These are phyloP conservation scores for Phyllotreta striolata DNA, from an alignment of 2,888 invertebrate species.

Conservation along the genomic window DNA sequence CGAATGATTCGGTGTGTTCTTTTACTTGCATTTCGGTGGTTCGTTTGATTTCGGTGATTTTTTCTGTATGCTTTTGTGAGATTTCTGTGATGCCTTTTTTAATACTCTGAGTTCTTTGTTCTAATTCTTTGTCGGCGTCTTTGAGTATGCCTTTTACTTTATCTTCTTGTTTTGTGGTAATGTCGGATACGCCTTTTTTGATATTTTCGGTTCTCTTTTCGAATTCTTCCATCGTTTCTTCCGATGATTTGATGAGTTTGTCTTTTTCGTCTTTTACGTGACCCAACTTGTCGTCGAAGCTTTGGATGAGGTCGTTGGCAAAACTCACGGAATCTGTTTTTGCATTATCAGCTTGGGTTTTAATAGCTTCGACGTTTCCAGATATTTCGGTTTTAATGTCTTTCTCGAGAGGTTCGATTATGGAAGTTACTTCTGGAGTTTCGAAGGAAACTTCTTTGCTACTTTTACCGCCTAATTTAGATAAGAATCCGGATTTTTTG, in stretches of 20 bases:
- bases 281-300: constrained; percentile 45
- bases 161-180: constrained; percentile 10
- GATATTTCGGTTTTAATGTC: constrained; percentile 4
- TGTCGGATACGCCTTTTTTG: constrained; percentile 24
- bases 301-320: constrained; percentile 44
- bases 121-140: constrained; percentile 12
- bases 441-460: constrained; percentile 32
- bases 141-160: background rate
- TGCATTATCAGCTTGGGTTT: background rate
- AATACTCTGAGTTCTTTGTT: constrained; percentile 17
- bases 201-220: constrained; percentile 32
- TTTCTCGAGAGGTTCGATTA: constrained; percentile 4
- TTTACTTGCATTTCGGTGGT: constrained; percentile 28
- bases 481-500: constrained; percentile 39
- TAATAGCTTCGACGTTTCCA: background rate
- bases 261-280: constrained; percentile 40
- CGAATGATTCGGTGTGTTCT: constrained; percentile 38
- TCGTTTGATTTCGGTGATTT: constrained; percentile 37
- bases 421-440: constrained; percentile 10
- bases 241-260: background rate
- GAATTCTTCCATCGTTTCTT: constrained; percentile 21
- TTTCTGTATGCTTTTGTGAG: constrained; percentile 5
- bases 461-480: constrained; percentile 37
- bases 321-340: constrained; percentile 39
- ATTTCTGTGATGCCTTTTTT: constrained; percentile 26